Conservation (phyloP, 1,140 invertebrate species). For the Lamellibrachia luymesi region DNA sequence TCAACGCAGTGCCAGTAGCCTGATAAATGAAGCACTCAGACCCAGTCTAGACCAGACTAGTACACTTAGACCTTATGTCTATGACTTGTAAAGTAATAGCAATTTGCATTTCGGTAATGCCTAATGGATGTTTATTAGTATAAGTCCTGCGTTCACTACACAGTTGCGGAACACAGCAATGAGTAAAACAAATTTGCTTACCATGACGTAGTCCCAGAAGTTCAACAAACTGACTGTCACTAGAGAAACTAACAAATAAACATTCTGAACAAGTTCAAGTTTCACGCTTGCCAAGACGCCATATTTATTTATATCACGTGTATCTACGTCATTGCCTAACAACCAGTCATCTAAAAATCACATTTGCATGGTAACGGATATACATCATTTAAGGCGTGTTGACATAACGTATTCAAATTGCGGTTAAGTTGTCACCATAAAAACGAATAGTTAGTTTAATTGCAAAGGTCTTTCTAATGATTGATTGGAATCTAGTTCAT, state of each 20-base stretch:
- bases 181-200: not conserved
- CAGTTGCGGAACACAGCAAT: not conserved
- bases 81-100: too few relatives aligned
- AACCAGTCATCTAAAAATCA: not conserved
- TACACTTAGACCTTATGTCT: too few relatives aligned
- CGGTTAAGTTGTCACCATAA: not conserved
- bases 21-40: too few relatives aligned
- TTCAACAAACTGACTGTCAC: not conserved
- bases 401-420: not conserved
- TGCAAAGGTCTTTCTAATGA: not conserved
- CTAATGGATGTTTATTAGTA: not conserved
- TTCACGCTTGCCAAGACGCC: not conserved
- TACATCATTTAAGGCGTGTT: not conserved
- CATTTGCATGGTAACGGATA: not conserved
- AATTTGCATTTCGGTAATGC: not conserved
- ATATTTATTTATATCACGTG: constrained; percentile 6
- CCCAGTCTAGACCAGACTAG: too few relatives aligned
- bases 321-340: not conserved
- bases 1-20: not conserved
- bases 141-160: not conserved
- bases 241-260: not conserved
- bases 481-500: not conserved
- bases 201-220: not conserved
- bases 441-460: not conserved
- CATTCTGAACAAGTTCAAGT: not conserved